phyloP scores from a whole-genome alignment of 1,140 invertebrate genomes.

The Hyphantria cunea region DNA sequence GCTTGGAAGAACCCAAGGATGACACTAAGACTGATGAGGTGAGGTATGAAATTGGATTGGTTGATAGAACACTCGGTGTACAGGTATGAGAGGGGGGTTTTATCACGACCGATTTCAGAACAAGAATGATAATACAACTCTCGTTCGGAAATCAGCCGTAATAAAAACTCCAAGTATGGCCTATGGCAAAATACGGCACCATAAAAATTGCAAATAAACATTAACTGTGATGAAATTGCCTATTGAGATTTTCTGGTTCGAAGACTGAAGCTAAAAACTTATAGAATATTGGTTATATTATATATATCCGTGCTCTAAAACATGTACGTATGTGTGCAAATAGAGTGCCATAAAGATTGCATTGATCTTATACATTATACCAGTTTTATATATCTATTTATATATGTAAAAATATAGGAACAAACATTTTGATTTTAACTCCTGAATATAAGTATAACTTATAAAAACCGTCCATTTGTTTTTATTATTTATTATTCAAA shows the following conservation, averaged over 20 bases:
- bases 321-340: constrained; percentile 59
- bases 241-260: constrained; percentile 74
- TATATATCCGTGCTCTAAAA: constrained; percentile 42
- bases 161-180: constrained; percentile 27
- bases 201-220: constrained; percentile 42
- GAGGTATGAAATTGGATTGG: constrained; percentile 85
- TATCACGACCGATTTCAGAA: no score
- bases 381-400: constrained; percentile 25
- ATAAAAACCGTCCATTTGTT: constrained; percentile 17
- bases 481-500: constrained; percentile 11
- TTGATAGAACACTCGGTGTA: constrained; percentile 85
- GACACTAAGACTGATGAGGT: constrained; percentile 79
- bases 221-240: constrained; percentile 71
- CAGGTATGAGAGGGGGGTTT: constrained; percentile 80
- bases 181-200: constrained; percentile 44
- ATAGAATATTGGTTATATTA: constrained; percentile 46
- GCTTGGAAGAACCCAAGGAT: constrained; percentile 47
- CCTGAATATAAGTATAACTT: constrained; percentile 13
- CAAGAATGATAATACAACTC: no score
- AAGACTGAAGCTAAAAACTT: constrained; percentile 69
- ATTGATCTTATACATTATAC: constrained; percentile 34
- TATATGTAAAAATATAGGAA: constrained; percentile 28
- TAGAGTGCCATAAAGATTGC: constrained; percentile 60
- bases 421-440: constrained; percentile 20
- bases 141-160: constrained; percentile 1